These are phyloP conservation scores for Entomyzon cyanotis DNA, from an alignment of 2,113 vertebrate species.

Conservation along the genomic window DNA sequence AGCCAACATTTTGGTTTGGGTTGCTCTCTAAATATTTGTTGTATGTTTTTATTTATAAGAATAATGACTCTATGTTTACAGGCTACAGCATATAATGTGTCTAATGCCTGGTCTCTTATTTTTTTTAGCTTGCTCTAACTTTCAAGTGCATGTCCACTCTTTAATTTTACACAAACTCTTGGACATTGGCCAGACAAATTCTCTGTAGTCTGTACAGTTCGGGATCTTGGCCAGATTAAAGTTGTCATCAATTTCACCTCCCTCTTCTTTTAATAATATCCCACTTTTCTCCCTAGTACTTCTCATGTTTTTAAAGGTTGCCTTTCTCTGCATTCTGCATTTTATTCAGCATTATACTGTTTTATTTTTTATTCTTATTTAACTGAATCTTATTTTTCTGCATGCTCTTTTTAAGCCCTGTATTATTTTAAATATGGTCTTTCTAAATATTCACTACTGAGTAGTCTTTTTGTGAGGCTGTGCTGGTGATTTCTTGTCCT, in stretches of 20 bases:
- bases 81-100: background rate
- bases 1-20: conserved; percentile 14
- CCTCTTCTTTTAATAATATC: background rate
- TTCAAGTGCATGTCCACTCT: conserved; percentile 31
- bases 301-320: background rate
- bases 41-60: conserved; percentile 51
- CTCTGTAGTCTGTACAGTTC: conserved; percentile 17
- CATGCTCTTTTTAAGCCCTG: background rate
- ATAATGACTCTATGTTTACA: conserved; percentile 7
- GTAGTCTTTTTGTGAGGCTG: background rate
- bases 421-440: background rate
- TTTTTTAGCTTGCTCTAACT: conserved; percentile 16
- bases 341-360: background rate
- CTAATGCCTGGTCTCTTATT: background rate
- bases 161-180: conserved; percentile 39
- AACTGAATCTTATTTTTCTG: background rate
- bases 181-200: conserved; percentile 22
- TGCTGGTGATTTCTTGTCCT: background rate
- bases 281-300: background rate
- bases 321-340: background rate
- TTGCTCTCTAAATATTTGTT: conserved; percentile 39
- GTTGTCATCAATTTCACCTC: conserved; percentile 37
- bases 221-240: conserved; percentile 36
- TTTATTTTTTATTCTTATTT: background rate
- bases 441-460: background rate